phyloP scores from a whole-genome alignment of 2,113 vertebrate species.

The Lipotes vexillifer region DNA sequence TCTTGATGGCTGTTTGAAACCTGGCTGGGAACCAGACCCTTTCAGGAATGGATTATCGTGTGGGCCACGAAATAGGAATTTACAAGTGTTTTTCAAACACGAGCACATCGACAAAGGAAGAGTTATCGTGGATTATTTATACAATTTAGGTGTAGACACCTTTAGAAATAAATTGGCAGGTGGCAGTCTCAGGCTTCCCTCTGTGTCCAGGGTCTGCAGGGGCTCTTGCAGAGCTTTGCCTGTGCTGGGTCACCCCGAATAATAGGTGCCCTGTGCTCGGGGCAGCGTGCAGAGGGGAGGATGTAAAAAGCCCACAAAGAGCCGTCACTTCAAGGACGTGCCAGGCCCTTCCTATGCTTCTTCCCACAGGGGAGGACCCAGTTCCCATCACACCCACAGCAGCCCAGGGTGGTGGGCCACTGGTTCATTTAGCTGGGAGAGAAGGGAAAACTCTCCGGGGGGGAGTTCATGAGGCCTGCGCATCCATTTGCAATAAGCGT shows the following conservation, averaged over 20 bases:
- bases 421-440: not conserved
- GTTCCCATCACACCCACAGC: not conserved
- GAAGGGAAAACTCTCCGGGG: not conserved
- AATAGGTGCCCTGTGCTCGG: not conserved
- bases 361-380: not conserved
- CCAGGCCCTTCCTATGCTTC: not conserved
- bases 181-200: not conserved
- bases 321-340: not conserved
- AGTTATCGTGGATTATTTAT: not conserved
- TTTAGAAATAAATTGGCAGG: not conserved
- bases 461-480: not conserved
- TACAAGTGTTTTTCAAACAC: not conserved
- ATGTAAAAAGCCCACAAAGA: not conserved
- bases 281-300: not conserved
- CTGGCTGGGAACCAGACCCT: not conserved
- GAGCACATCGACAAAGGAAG: not conserved
- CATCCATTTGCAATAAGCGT: not conserved
- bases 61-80: not conserved
- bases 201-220: accelerated
- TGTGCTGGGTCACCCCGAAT: not conserved
- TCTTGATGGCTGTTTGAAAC: not conserved
- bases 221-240: not conserved
- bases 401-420: not conserved
- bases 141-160: not conserved
- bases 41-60: not conserved